Percentiles rank a stretch among this genome's conserved stretches.
Conservation (phyloP, 2,888 invertebrate species). For the Meandrusa payeni region DNA sequence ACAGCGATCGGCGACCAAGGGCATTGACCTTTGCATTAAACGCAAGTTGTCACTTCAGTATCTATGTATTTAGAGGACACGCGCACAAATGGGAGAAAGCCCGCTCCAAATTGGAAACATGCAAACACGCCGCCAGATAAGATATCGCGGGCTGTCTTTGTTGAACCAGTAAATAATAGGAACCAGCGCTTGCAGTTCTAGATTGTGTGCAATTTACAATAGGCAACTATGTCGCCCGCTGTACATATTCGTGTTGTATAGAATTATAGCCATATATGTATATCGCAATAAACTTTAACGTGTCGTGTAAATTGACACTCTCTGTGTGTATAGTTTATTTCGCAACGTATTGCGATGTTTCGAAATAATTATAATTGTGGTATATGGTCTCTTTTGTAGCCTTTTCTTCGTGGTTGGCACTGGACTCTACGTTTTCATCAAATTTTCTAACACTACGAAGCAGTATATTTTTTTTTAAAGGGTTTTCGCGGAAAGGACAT, state of each 20-base stretch:
- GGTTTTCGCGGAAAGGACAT: no score
- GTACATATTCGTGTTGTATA: neutral
- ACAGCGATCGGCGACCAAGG: no score
- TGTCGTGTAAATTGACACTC: no score
- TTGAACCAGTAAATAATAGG: constrained; percentile 8
- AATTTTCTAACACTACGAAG: no score
- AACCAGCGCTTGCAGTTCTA: neutral
- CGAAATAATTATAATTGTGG: no score
- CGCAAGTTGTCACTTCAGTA: constrained; percentile 2
- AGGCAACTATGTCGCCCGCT: neutral
- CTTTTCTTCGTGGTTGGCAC: no score
- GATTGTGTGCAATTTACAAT: constrained; percentile 8
- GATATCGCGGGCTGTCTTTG: constrained; percentile 8
- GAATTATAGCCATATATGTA: neutral
- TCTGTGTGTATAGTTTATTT: neutral
- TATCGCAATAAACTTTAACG: neutral
- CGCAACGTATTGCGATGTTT: neutral
- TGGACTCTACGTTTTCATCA: no score
- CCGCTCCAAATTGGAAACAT: constrained; percentile 12
- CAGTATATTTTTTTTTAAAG: no score
- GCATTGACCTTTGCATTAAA: constrained; percentile 1
- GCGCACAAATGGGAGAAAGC: constrained; percentile 11
- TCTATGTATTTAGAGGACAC: constrained; percentile 1
- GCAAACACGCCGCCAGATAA: constrained; percentile 15
- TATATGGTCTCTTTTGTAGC: no score